Percentiles rank a stretch among this genome's conserved stretches.
Evolutionary conservation across 2,888 invertebrate species (phyloP).

Genomic region (Fragum fragum): DNA sequence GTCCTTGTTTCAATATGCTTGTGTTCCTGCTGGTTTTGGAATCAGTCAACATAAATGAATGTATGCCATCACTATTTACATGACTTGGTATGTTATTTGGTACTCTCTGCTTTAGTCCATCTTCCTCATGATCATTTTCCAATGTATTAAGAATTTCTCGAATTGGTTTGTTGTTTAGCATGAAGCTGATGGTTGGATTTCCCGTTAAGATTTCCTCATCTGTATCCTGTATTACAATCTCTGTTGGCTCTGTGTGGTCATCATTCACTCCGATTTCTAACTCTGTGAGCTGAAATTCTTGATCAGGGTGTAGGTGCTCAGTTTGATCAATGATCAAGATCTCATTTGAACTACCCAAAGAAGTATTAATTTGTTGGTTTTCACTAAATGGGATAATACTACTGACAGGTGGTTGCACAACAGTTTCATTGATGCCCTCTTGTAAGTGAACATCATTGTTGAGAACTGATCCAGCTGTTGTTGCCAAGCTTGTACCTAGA

Average conservation of each 20-base stretch:
- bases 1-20: neutral
- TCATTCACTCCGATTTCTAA: neutral
- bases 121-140: neutral
- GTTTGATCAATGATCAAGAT: neutral
- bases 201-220: neutral
- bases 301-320: neutral
- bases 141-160: neutral
- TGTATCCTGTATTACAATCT: neutral
- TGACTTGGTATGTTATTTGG: neutral
- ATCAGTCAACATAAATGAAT: neutral
- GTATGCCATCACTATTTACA: neutral
- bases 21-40: neutral
- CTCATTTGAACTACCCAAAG: neutral
- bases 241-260: neutral
- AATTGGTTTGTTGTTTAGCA: conserved; percentile 9
- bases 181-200: neutral
- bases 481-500: neutral
- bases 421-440: neutral
- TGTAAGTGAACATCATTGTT: neutral
- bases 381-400: neutral
- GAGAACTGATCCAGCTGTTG: too few species aligned
- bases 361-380: neutral
- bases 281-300: neutral
- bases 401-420: neutral
- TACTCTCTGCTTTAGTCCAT: neutral